Conservation (phyloP, 2,113 vertebrate genomes). For the Mobula hypostoma region DNA sequence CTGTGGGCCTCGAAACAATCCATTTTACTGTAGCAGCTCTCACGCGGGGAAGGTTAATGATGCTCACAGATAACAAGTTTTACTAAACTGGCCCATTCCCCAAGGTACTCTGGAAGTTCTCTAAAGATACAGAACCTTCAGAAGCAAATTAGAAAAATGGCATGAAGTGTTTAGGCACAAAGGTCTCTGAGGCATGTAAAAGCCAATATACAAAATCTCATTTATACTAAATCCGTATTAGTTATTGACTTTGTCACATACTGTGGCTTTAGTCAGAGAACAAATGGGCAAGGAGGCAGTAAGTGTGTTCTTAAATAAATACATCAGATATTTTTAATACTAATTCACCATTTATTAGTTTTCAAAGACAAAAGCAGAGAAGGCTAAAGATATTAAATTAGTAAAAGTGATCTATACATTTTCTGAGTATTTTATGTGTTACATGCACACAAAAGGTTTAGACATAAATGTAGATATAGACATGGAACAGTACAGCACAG, state of each 20-base stretch:
- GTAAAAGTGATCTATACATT: neutral
- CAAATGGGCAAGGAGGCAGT: neutral
- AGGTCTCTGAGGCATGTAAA: conserved; percentile 42
- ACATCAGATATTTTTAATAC: neutral
- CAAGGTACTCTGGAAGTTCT: conserved; percentile 46
- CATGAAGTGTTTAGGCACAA: neutral
- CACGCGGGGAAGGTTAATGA: conserved; percentile 38
- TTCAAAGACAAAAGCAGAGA: neutral
- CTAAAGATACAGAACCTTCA: conserved; percentile 44
- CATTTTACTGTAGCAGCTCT: conserved; percentile 3
- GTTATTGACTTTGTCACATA: conserved; percentile 40
- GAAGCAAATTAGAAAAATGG: conserved; percentile 42
- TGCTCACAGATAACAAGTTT: conserved; percentile 40
- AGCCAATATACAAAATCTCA: conserved; percentile 41
- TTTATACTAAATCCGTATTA: conserved; percentile 42
- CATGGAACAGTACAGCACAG: too few relatives aligned
- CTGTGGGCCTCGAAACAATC: neutral
- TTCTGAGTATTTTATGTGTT: neutral
- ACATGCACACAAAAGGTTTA: neutral
- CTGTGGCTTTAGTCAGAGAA: conserved; percentile 21
- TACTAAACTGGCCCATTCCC: conserved; percentile 42
- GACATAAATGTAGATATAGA: too few relatives aligned
- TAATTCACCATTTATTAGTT: conserved; percentile 13
- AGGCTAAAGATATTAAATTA: neutral
- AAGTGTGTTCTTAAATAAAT: neutral